Evolutionary conservation across 2,888 invertebrate species (phyloP), one percentile per base, ranked within the genome.

Genomic region (Drosophila mettleri): DNA sequence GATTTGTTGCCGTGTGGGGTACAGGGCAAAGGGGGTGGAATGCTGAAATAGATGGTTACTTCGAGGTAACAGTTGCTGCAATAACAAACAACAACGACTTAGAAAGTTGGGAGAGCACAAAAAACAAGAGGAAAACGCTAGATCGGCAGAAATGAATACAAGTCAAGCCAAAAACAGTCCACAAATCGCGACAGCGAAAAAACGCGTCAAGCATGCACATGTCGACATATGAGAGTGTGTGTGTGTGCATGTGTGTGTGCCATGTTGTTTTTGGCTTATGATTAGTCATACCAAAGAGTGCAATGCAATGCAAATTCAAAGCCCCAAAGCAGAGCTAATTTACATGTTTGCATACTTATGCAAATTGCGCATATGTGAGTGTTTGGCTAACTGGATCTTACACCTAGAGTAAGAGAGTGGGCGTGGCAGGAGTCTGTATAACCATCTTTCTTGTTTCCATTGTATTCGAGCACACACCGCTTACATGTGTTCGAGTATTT

Each of bases 281-380:
- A 77, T 84, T 84, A 87, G 80, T 85, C 86, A 83, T 75, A 69
- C 86, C 38, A 65, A 58, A 80, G 80, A 86, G 80, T 81, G 86
- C 80, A 75, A 49, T 45, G 74, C 52, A 59, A 43, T 43, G 43
- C 54, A 66, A 61, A 66, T 67, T 63, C 73, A 74, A 54, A 66
- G 62, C 41, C 60, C 57, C 69, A 67, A 84, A 77, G 85, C 75
- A 80, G 81, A 68, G 69, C 77, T 69, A 77, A 88, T 82, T 85
- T 88, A 54, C 80, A 82, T 86, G 63, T 65, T 77, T 86, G 69
- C 67, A 76, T 67, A 72, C 63, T 41, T 62, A 61, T 67, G 67
- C 52, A 53, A 66, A 74, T 53, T 59, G 53, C 14, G 22, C 54
- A 60, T 51, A 45, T 57, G 65, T 61, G 45, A 61, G 46, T 41